phyloP scores from a whole-genome alignment of 2,888 invertebrate genomes.

The Leptinotarsa peninsularis region DNA sequence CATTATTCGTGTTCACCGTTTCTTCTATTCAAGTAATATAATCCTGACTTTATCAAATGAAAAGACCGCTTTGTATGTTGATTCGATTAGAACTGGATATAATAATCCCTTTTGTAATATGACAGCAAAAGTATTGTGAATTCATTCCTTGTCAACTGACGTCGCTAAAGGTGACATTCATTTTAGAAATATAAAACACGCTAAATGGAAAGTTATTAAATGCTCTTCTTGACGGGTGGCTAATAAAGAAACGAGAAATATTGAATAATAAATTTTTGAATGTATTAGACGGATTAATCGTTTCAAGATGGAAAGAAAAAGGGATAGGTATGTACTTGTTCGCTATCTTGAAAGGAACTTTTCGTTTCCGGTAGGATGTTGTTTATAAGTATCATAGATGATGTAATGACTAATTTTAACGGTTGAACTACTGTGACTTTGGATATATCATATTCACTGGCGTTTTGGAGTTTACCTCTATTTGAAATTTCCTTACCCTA shows the following conservation, averaged over 20 bases:
- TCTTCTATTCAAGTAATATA: background rate
- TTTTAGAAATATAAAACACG: background rate
- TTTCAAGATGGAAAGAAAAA: too few species aligned
- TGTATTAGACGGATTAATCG: too few species aligned
- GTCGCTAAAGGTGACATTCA: background rate
- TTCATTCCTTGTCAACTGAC: background rate
- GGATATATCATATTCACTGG: too few species aligned
- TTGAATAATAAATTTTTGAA: background rate
- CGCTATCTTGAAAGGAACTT: too few species aligned
- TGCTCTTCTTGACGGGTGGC: background rate
- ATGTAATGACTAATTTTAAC: too few species aligned
- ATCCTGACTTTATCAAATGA: background rate
- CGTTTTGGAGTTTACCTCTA: too few species aligned
- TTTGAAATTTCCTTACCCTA: too few species aligned
- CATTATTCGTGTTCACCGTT: too few species aligned
- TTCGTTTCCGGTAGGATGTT: too few species aligned
- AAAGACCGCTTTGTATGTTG: background rate
- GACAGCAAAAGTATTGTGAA: background rate
- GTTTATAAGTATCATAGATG: too few species aligned
- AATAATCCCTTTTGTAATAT: background rate
- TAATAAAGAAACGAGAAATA: background rate
- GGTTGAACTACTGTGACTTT: too few species aligned
- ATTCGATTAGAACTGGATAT: conserved; percentile 8
- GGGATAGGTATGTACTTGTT: too few species aligned
- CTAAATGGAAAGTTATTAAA: background rate